Conservation (phyloP, 1,140 invertebrate genomes). For the Neotoxoptera formosana region DNA sequence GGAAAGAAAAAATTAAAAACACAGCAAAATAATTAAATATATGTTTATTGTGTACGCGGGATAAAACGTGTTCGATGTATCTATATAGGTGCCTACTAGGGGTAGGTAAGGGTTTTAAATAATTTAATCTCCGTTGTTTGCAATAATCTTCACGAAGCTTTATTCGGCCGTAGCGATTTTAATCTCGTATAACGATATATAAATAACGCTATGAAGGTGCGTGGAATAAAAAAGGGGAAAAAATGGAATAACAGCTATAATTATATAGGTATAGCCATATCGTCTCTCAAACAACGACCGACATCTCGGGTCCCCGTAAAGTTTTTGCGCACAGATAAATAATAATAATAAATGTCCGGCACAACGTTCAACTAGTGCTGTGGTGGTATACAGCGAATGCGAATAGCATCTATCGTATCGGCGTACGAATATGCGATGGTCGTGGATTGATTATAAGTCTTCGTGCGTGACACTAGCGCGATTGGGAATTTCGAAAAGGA, state of each 20-base stretch:
- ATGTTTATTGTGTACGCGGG: too few species aligned
- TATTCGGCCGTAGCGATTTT: neutral
- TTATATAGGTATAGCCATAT: neutral
- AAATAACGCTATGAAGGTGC: neutral
- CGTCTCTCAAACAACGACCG: neutral
- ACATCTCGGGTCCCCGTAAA: neutral
- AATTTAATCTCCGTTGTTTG: neutral
- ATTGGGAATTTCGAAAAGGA: neutral
- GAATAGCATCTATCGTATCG: neutral
- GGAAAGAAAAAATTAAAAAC: too few species aligned
- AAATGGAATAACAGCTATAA: neutral
- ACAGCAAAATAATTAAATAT: too few species aligned
- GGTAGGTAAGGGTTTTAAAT: neutral
- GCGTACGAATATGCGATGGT: neutral
- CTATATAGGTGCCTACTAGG: neutral
- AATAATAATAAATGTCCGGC: too few species aligned
- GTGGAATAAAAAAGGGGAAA: neutral
- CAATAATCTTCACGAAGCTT: neutral
- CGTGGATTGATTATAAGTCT: neutral
- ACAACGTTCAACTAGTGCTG: neutral
- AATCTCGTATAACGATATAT: neutral
- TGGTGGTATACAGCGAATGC: neutral
- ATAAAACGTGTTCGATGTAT: neutral
- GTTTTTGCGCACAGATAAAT: neutral
- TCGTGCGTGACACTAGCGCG: neutral